Percentiles rank a stretch among this genome's conserved stretches.
Evolutionary conservation across 2,113 vertebrate genomes (phyloP).

Genomic region (Urocynchramus pylzowi): DNA sequence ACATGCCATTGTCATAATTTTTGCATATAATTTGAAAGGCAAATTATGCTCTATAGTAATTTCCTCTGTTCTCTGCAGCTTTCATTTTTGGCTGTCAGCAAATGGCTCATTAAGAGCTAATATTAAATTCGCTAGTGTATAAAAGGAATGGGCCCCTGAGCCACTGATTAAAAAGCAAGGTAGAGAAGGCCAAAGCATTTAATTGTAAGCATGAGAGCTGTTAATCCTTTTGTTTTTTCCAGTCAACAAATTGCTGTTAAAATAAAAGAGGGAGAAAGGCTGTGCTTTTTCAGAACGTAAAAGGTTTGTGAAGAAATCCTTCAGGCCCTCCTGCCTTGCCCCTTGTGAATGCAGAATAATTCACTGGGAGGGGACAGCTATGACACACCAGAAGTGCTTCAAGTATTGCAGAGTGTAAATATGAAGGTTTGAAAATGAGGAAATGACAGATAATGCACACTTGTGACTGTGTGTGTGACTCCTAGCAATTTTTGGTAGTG

Average conservation of each 20-base stretch:
- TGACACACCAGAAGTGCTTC: not conserved
- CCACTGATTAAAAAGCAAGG: constrained; percentile 59
- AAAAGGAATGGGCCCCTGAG: not conserved
- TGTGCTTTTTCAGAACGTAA: not conserved
- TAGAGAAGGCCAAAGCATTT: constrained; percentile 32
- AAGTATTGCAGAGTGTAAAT: not conserved
- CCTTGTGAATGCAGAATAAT: not conserved
- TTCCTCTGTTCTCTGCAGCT: not conserved
- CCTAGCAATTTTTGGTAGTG: not conserved
- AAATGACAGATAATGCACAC: not conserved
- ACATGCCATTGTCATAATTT: not conserved
- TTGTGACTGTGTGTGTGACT: not conserved
- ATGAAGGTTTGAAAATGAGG: not conserved
- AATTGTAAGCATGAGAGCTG: constrained; percentile 12
- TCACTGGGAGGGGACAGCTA: not conserved
- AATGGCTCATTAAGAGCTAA: constrained; percentile 62
- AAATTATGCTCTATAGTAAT: constrained; percentile 8
- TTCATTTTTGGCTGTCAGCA: constrained; percentile 42
- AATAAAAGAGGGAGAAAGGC: not conserved
- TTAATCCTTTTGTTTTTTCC: constrained; percentile 32
- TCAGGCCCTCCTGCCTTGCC: not conserved
- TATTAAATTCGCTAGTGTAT: constrained; percentile 43
- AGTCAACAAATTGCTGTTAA: constrained; percentile 15
- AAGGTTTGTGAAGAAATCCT: not conserved
- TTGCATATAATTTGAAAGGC: not conserved